These are phyloP conservation scores for Caerostris extrusa DNA, from an alignment of 1,140 invertebrate genomes.

Conservation along the genomic window DNA sequence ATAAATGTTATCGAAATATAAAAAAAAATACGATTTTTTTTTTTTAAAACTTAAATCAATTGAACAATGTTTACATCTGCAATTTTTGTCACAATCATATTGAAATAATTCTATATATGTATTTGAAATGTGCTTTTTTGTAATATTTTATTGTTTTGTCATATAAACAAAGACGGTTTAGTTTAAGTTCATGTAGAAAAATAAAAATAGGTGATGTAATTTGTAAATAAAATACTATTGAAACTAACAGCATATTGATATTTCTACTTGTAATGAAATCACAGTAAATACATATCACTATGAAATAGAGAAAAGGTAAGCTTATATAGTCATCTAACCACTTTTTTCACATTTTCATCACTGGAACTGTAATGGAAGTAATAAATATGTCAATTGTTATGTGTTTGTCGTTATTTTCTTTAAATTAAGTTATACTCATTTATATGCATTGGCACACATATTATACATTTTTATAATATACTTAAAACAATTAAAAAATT, in stretches of 20 bases:
- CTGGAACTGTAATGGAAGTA: slow-evolving; percentile 43
- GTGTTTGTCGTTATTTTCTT: background rate
- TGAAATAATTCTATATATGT: background rate
- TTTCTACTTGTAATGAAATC: slow-evolving; percentile 50
- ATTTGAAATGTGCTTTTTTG: background rate
- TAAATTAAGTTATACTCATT: background rate
- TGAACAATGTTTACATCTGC: background rate
- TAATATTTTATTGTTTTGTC: too few relatives aligned
- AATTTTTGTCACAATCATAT: background rate
- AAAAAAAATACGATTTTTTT: too few relatives aligned
- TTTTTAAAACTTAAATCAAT: background rate
- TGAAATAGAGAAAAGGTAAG: slow-evolving; percentile 18
- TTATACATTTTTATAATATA: too few relatives aligned
- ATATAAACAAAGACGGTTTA: too few relatives aligned
- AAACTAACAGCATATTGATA: background rate
- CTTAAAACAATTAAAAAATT: too few relatives aligned
- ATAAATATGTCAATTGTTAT: slow-evolving; percentile 32
- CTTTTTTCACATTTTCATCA: slow-evolving; percentile 62
- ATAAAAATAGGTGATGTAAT: background rate
- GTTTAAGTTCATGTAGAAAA: background rate
- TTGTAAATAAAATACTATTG: slow-evolving; percentile 1
- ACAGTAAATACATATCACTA: slow-evolving; percentile 60
- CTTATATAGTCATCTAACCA: slow-evolving; percentile 48
- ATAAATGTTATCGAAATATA: too few relatives aligned
- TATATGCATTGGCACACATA: background rate